Base-by-base conservation (phyloP, 2,888 invertebrate genomes). In the Arrhopalites spinosus region DNA sequence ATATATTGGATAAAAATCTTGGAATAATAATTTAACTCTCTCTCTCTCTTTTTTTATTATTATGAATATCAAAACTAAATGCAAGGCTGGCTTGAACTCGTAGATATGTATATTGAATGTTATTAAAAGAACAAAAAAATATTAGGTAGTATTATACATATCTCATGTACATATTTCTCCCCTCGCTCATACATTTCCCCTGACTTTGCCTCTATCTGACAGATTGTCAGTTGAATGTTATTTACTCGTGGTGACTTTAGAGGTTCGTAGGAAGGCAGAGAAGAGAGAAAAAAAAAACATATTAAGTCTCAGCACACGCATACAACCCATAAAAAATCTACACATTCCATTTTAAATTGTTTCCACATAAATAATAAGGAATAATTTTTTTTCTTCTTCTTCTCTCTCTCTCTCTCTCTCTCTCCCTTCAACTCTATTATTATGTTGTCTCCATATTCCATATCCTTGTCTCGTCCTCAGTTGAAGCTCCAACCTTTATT, bases 181-280 rank as follows among this genome's bases (percentile, higher is more conserved):
- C 36, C 36, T 36, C 36, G 8, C 59, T 59, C 72, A 72, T 72
- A 72, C 63, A 72, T 72, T 72, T 63, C 47, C 72, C 63, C 72
- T 25, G 36, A 71, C 72, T 63, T 63, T 72, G 72, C 47, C n/a
- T 45, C 72, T 72, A 72, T 72, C 72, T 72, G 72, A 72, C 72
- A 72, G 63, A 63, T 72, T 72, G 72, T 72, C 72, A 72, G 72
- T 72, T 72, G 63, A 72, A 72, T 72, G 64, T 72, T 72, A 72
- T 72, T 72, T 72, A 72, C 72, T 72, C 63, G 29, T 59, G 71
- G 59, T 72, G 71, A 61, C 71, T 71, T 71, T 36, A 11, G 36
- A 36, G 11, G 36, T 36, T 7, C 3, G 36, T 11, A 36, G 11
- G 36, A 11, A 36, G 11, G 36, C 11, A 11, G 11, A 36, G 11